Conservation (phyloP, 92 coral and sea anemone species). For the Montipora capitata region DNA sequence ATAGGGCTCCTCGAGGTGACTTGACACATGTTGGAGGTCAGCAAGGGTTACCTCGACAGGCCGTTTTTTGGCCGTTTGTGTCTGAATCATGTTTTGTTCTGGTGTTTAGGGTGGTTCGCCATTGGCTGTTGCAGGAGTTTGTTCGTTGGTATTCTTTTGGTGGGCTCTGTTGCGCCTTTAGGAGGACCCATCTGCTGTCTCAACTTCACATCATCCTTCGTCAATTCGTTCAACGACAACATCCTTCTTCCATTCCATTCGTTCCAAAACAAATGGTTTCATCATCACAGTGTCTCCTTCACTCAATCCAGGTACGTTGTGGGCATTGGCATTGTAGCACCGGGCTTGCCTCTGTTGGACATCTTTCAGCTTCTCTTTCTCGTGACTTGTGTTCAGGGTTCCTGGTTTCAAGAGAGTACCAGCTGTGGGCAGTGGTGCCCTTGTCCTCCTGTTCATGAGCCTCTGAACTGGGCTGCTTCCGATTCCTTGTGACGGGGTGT, state of each 20-base stretch:
- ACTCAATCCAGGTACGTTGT: slow-evolving; percentile 28
- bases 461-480: slow-evolving; percentile 56
- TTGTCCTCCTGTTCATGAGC: slow-evolving; percentile 37
- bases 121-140: too few species aligned
- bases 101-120: too few species aligned
- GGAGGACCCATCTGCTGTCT: slow-evolving; percentile 7
- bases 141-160: too few species aligned
- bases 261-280: slow-evolving; percentile 16
- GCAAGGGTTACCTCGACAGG: neutral
- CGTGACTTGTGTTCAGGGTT: neutral
- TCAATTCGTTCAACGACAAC: slow-evolving; percentile 43
- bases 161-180: too few species aligned
- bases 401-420: neutral
- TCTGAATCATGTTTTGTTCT: slow-evolving; percentile 17
- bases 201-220: slow-evolving; percentile 39
- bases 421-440: slow-evolving; percentile 47
- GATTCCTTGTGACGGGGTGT: slow-evolving; percentile 25
- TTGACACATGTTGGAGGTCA: neutral
- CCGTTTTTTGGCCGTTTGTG: slow-evolving; percentile 5
- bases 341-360: slow-evolving; percentile 32
- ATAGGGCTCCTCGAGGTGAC: neutral
- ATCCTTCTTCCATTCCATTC: slow-evolving; percentile 26
- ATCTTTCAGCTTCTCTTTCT: slow-evolving; percentile 41
- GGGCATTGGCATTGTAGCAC: slow-evolving; percentile 35
- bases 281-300: slow-evolving; percentile 29